phyloP scores from a whole-genome alignment of 2,888 invertebrate genomes.

The Phasia obesa region DNA sequence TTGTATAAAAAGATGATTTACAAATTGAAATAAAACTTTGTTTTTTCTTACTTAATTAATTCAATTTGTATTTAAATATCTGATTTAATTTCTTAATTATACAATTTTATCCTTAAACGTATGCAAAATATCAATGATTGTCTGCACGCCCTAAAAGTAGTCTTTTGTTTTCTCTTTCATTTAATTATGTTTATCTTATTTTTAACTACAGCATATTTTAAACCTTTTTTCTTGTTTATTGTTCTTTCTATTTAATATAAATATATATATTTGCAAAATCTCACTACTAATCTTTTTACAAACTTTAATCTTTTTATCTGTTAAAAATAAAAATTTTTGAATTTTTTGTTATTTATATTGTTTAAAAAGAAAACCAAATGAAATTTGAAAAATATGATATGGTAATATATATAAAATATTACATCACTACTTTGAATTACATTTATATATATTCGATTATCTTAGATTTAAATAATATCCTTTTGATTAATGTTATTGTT shows the following conservation, averaged over 20 bases:
- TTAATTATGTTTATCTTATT: slow-evolving; percentile 2
- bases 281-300: slow-evolving; percentile 14
- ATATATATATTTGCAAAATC: slow-evolving; percentile 28
- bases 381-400: not conserved
- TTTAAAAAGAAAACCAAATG: slow-evolving; percentile 18
- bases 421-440: slow-evolving; percentile 30
- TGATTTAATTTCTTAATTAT: not conserved
- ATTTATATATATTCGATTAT: slow-evolving; percentile 10
- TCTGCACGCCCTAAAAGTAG: slow-evolving; percentile 60
- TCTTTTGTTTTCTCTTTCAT: slow-evolving; percentile 43
- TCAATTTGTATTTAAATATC: slow-evolving; percentile 11
- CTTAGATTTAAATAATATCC: slow-evolving; percentile 32
- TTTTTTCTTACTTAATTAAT: not conserved
- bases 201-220: slow-evolving; percentile 23
- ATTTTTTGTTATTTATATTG: slow-evolving; percentile 60
- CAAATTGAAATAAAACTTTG: slow-evolving; percentile 11
- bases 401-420: not conserved
- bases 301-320: slow-evolving; percentile 51
- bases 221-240: slow-evolving; percentile 50
- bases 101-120: slow-evolving; percentile 1
- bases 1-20: slow-evolving; percentile 3
- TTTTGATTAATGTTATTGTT: slow-evolving; percentile 64
- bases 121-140: slow-evolving; percentile 31
- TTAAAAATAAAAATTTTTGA: slow-evolving; percentile 56
- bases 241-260: slow-evolving; percentile 48